A percentile compares a stretch with the other conserved stretches of the same genome.
These are phyloP conservation scores for Pantelozetes paolii DNA, from an alignment of 2,888 invertebrate species.

Conservation along the genomic window DNA sequence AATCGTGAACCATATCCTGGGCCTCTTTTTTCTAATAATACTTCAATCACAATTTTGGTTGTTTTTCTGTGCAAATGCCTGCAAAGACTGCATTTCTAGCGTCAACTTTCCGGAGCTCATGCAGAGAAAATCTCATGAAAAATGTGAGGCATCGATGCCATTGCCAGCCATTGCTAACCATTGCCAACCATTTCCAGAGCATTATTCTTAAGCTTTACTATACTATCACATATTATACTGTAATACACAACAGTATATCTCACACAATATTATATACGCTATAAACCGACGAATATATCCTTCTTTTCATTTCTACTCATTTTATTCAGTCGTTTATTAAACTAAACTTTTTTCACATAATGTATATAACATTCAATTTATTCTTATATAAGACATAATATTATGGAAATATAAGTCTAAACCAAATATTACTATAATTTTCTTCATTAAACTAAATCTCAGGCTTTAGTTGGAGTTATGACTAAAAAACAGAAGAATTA, in stretches of 20 bases:
- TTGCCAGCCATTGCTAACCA: neutral
- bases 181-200: neutral
- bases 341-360: slow-evolving; percentile 14
- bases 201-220: neutral
- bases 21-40: slow-evolving; percentile 21
- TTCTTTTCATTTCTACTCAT: neutral
- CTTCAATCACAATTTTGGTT: slow-evolving; percentile 13
- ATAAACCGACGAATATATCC: neutral
- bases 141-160: slow-evolving; percentile 15
- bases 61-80: slow-evolving; percentile 13
- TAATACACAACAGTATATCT: neutral
- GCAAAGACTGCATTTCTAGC: neutral
- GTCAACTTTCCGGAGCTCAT: slow-evolving; percentile 7
- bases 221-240: too few species aligned
- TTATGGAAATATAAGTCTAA: slow-evolving; percentile 9
- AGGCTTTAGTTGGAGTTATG: neutral
- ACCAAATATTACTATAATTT: neutral
- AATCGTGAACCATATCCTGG: slow-evolving; percentile 6
- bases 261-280: neutral
- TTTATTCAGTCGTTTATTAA: slow-evolving; percentile 21
- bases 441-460: neutral
- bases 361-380: neutral
- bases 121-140: slow-evolving; percentile 23
- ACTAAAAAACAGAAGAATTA: neutral
- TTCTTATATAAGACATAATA: neutral